phyloP scores from a whole-genome alignment of 2,113 vertebrate genomes.

The Gopherus flavomarginatus region DNA sequence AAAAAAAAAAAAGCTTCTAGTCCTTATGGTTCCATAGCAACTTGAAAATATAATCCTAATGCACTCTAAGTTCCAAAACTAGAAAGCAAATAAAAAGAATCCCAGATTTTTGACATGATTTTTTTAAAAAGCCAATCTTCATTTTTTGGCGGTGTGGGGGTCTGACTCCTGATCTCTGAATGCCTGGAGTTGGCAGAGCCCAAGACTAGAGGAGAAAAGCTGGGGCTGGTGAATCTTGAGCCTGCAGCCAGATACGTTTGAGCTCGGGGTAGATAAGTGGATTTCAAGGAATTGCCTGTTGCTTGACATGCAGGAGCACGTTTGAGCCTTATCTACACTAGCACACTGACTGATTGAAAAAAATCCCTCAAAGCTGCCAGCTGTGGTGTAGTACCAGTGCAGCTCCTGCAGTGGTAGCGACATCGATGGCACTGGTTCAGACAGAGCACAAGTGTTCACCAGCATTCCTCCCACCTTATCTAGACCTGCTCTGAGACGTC shows the following conservation, averaged over 20 bases:
- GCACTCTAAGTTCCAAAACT: not conserved
- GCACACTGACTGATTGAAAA: not conserved
- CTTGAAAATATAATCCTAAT: not conserved
- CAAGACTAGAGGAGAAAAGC: not conserved
- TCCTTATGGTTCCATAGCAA: not conserved
- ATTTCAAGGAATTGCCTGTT: not conserved
- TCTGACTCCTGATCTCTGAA: not conserved
- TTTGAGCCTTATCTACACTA: not conserved
- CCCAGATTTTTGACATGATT: not conserved
- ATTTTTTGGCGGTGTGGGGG: not conserved
- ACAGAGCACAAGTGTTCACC: not conserved
- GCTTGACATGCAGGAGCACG: not conserved
- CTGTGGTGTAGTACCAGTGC: not conserved
- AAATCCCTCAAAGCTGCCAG: not conserved
- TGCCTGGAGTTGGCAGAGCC: not conserved
- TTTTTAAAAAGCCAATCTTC: not conserved
- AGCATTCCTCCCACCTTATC: not conserved
- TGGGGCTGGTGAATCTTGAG: too few species aligned
- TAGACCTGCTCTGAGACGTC: not conserved
- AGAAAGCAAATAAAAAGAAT: not conserved
- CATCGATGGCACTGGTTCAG: too few species aligned
- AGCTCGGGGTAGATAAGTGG: not conserved
- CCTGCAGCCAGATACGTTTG: not conserved
- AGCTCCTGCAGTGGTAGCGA: not conserved
- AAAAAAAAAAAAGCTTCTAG: not conserved